phyloP scores from a whole-genome alignment of 2,797 vertebrate species.

The Coracias cyanogaster region DNA sequence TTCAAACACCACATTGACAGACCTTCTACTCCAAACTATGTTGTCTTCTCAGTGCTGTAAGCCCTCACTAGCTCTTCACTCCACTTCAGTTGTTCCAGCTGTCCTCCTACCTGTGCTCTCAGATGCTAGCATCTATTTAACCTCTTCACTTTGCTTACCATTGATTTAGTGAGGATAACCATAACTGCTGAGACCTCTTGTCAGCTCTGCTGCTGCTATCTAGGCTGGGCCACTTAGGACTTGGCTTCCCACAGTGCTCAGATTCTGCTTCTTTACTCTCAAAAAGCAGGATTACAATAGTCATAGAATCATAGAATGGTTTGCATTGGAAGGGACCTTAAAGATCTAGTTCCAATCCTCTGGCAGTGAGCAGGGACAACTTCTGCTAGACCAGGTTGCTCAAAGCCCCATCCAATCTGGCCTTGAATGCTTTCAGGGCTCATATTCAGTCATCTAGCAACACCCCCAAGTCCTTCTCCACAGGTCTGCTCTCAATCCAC shows the following conservation, averaged over 20 bases:
- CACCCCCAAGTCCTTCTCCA: background rate
- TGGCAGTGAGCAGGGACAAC: background rate
- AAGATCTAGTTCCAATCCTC: background rate
- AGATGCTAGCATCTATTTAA: background rate
- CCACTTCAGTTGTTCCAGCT: background rate
- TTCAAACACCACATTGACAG: background rate
- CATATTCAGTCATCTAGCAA: background rate
- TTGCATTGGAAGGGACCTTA: background rate
- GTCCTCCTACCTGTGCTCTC: background rate
- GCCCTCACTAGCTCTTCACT: background rate
- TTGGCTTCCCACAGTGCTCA: background rate
- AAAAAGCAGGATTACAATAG: background rate
- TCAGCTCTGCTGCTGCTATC: background rate
- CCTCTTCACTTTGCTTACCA: background rate
- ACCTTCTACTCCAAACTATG: background rate
- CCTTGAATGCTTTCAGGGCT: background rate
- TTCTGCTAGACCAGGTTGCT: background rate
- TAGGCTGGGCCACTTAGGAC: background rate
- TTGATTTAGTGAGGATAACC: background rate
- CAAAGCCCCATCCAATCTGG: background rate
- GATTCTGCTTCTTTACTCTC: background rate
- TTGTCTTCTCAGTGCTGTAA: background rate
- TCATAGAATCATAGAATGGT: background rate
- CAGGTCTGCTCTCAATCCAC: background rate
- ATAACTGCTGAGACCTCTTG: background rate